Conservation (phyloP, 2,888 invertebrate genomes). For the Pegoplata infirma region DNA sequence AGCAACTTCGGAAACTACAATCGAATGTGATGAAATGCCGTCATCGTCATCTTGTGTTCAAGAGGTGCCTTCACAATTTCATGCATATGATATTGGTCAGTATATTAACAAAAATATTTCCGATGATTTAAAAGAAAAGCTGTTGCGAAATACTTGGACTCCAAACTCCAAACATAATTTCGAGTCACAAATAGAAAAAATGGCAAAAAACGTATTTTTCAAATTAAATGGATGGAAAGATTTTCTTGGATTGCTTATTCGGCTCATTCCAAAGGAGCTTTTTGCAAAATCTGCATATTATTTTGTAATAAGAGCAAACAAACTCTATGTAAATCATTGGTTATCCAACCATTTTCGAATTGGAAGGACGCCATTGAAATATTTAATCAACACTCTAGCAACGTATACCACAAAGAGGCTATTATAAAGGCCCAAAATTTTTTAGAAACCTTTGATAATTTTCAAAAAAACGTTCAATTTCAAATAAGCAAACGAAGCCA, state of each 20-base stretch:
- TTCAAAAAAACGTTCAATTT: neutral
- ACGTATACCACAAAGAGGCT: neutral
- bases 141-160: neutral
- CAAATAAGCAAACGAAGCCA: neutral
- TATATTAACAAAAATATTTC: neutral
- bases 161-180: neutral
- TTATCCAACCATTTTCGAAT: neutral
- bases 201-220: neutral
- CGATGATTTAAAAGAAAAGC: neutral
- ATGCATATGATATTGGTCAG: neutral
- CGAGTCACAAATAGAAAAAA: neutral
- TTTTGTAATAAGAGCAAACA: neutral
- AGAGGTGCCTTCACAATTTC: neutral
- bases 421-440: neutral
- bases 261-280: neutral
- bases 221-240: neutral
- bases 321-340: neutral
- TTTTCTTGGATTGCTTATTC: neutral
- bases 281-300: neutral
- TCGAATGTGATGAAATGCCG: neutral
- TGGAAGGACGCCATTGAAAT: neutral
- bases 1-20: too few species aligned
- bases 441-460: neutral
- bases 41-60: neutral
- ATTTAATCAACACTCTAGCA: neutral